Conservation (phyloP, 2,113 vertebrate species). For the Osmerus eperlanus region DNA sequence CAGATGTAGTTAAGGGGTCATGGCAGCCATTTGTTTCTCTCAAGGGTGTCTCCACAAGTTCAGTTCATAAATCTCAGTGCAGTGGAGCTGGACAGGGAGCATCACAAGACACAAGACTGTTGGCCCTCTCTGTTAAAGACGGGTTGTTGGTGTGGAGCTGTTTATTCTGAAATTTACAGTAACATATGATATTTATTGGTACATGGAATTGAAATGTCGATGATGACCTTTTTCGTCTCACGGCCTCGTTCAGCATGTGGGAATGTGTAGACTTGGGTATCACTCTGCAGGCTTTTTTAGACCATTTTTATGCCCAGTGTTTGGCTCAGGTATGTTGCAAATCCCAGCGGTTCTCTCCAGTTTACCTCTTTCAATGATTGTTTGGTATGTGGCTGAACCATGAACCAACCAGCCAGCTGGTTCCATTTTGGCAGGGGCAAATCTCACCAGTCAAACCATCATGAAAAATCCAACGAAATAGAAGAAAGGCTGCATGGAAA, state of each 20-base stretch:
- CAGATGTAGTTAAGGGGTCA: neutral
- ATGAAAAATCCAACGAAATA: slow-evolving; percentile 30
- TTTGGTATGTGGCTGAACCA: slow-evolving; percentile 15
- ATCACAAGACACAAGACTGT: neutral
- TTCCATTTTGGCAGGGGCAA: slow-evolving; percentile 45
- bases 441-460: slow-evolving; percentile 35
- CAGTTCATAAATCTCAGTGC: neutral
- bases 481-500: slow-evolving; percentile 35
- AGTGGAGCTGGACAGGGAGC: neutral
- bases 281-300: too few species aligned
- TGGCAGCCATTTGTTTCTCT: neutral
- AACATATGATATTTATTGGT: too few species aligned
- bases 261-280: too few species aligned
- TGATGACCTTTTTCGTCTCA: too few species aligned
- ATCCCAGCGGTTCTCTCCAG: slow-evolving; percentile 2
- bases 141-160: neutral
- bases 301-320: neutral
- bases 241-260: too few species aligned
- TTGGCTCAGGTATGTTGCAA: slow-evolving; percentile 5
- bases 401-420: slow-evolving; percentile 42
- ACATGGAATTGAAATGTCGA: too few species aligned
- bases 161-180: too few species aligned
- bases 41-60: slow-evolving; percentile 7
- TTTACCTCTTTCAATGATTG: slow-evolving; percentile 3
- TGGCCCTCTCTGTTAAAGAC: neutral